Evolutionary conservation across 2,888 invertebrate genomes (phyloP), one percentile per base, ranked within the genome.

Genomic region (Bombyx huttoni): DNA sequence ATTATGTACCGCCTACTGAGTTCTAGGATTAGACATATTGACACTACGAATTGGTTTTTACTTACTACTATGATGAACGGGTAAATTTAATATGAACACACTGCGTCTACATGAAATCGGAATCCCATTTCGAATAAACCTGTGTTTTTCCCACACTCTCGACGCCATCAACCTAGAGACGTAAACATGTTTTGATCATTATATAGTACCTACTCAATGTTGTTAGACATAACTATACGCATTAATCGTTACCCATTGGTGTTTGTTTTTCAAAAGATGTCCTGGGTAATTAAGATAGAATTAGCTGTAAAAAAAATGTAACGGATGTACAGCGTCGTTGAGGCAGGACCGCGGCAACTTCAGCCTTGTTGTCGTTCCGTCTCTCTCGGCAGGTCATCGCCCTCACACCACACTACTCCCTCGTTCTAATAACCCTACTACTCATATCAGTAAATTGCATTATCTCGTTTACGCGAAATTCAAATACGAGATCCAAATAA

Each of bases 301-400:
- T 24, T 24, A 24, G 24, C 24, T 24, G 40, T 10, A 40, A 40
- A 8, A 3, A 40, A 40, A 40, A 40, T 8, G 40, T 40, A 40
- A 40, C 40, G 40, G 40, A 40, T 40, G 12, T 40, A n/a, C 46
- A 33, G 34, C 34, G 46, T n/a, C 40, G 49, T 13, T 52, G 51
- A 55, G 54, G 51, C 54, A 54, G 40, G 48, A 68, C 58, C 73
- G 82, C 76, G 73, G 85, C 75, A 87, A 87, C 85, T 87, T 87
- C 87, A 85, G 72, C 62, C 73, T 85, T 88, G 86, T 88, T 88
- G 86, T 88, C 80, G 73, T 65, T 85, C 87, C 61, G 73, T 87
- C 88, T 82, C 86, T 75, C 81, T 81, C 87, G 81, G 60, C 70
- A 63, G 88, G 86, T 87, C 88, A 86, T 82, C 78, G 87, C 73